These are phyloP conservation scores for Mesoclemmys tuberculata DNA, from an alignment of 2,113 vertebrate species.

Conservation along the genomic window DNA sequence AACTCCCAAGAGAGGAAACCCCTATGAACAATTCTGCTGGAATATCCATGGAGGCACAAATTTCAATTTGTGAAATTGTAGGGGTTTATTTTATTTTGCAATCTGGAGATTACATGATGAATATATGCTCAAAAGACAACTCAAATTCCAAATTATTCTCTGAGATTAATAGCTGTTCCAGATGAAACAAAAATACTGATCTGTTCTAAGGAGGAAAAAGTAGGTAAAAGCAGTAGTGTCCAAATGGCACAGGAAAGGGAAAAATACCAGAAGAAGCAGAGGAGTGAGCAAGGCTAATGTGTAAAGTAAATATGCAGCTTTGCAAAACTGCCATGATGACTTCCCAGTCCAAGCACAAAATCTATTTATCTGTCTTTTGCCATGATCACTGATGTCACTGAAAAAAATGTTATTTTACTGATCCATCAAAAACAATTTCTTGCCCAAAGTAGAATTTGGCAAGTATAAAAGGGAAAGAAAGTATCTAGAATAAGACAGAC, in stretches of 20 bases:
- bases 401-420: neutral
- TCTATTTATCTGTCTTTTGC: neutral
- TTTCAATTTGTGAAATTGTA: neutral
- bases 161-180: neutral
- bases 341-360: neutral
- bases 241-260: neutral
- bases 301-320: neutral
- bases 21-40: neutral
- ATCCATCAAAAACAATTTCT: fast-evolving
- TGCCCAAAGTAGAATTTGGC: neutral
- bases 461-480: neutral
- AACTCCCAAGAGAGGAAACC: neutral
- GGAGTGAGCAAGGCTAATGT: fast-evolving
- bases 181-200: neutral
- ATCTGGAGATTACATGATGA: neutral
- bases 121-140: neutral
- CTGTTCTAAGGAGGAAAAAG: neutral
- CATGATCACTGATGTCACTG: neutral
- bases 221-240: neutral
- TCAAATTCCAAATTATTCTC: neutral
- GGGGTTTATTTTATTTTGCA: neutral
- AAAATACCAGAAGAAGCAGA: neutral
- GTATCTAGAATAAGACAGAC: neutral
- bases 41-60: neutral
- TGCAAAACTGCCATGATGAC: neutral